These are phyloP conservation scores for Physeter macrocephalus DNA, from an alignment of 2,113 vertebrate species.

Conservation along the genomic window DNA sequence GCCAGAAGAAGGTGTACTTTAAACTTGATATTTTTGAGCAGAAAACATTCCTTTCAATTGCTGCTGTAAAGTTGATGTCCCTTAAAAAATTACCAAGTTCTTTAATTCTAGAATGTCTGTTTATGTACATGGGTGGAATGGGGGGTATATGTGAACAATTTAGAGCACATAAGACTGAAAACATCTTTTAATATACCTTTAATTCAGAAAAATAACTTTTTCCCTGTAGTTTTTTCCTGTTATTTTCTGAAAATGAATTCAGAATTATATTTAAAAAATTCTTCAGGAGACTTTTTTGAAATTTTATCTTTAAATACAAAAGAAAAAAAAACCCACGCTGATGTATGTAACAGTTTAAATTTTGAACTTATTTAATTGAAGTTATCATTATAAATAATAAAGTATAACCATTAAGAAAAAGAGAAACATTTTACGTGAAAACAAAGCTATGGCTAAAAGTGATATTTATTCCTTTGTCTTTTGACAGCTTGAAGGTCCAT, in stretches of 20 bases:
- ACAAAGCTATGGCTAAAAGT: neutral
- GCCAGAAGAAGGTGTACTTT: conserved; percentile 48
- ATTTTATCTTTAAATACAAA: conserved; percentile 23
- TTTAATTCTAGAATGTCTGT: neutral
- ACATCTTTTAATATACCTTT: neutral
- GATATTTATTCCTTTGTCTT: conserved; percentile 67
- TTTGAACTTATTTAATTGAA: conserved; percentile 16
- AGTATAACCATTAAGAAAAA: neutral
- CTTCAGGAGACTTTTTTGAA: neutral
- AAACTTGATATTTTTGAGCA: neutral
- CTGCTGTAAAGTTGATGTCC: neutral
- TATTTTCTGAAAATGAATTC: conserved; percentile 35
- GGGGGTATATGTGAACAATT: neutral
- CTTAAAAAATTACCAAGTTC: neutral
- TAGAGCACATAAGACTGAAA: neutral
- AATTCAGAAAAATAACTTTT: neutral
- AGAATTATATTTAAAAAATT: neutral
- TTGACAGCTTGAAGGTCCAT: conserved; percentile 92
- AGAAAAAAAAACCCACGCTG: neutral
- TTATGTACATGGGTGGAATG: neutral
- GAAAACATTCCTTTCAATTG: neutral
- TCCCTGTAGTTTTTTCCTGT: neutral
- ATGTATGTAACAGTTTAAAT: neutral
- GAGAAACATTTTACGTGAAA: conserved; percentile 1
- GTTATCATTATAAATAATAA: conserved; percentile 4